Base-by-base conservation (phyloP, 2,797 vertebrate species). In the Poecilia wingei region DNA sequence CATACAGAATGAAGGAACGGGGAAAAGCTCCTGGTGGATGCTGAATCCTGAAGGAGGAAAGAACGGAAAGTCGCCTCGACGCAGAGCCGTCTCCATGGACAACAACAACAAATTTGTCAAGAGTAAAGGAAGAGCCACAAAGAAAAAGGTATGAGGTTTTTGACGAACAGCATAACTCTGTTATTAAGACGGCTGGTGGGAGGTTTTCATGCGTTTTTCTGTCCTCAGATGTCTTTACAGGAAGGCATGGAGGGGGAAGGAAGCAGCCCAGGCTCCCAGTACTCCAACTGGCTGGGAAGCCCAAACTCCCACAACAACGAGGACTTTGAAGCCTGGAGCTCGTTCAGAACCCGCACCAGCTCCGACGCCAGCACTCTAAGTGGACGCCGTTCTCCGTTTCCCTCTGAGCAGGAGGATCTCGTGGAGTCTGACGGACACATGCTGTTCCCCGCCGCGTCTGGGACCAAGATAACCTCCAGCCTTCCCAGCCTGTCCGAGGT, bases 1-100 rank as follows among this genome's bases (percentile, higher is more conserved):
- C 43, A 97, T 99, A 64, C 98, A 99, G 93, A 99, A 99, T 18
- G 98, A 99, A 88, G 98, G 98, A 57, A 99, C 98, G 0, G 98
- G 98, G 22, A 99, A 99, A 93, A 99, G 98, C 92, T 99, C 98
- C 33, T 99, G 98, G 98, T 99, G 98, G 98, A 99, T 99, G 97
- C 94, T 99, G 75, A 99, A 99, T 86, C 98, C 98, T 0, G 98
- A 99, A 75, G 98, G 98, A 16, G 98, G 97, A 46, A 99, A 98
- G 93, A 99, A 95, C 1, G 98, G 98, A 12, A 99, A 99, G 84
- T 99, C 98, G 8, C 98, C 98, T 28, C 95, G 98, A 72, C 97
- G 98, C 87, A 94, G 98, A 87, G 98, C 98, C 0, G 96, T 96
- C 0, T 99, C 98, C 80, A 99, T 99, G 98, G 98, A 99, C 95